Base-by-base conservation (phyloP, 2,113 vertebrate genomes). In the Cepphus grylle region DNA sequence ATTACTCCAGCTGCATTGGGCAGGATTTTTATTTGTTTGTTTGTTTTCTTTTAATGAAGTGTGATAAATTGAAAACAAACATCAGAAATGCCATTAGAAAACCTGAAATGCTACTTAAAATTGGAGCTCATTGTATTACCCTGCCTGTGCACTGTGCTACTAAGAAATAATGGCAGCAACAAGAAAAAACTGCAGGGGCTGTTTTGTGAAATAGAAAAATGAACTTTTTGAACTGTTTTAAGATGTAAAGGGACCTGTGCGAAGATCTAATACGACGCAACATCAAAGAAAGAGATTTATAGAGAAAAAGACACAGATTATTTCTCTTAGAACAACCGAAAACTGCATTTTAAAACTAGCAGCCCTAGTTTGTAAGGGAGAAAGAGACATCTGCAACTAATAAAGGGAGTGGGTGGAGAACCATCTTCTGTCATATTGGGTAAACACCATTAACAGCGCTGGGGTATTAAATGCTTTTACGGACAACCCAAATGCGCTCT, bases 331-430 rank as follows among this genome's bases (percentile, higher is more conserved):
- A 11, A 74, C 42, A 72, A 72, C 27, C 59, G 52, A 73, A 70
- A 90, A 83, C 13, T 11, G 9, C 52, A 19, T 85, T 84, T 42
- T 69, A 58, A 69, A 93, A 70, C 45, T 47, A 80, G 36, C 50
- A 81, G 36, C 19, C 47, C 8, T 5, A 4, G 12, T 52, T 25
- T 52, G 7, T 30, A 70, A 85, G 63, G 40, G 25, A 88, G 62
- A 79, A 78, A 86, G 53, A 86, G 26, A 83, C 86, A 94, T 93
- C 80, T 94, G 88, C 38, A 96, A 59, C 27, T 88, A 88, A 93
- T 90, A 81, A 81, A 94, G 21, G 16, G 12, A 78, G 38, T 58
- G 71, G 84, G 90, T 86, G 88, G 93, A 92, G 81, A 90, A 45
- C 34, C 45, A 58, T 71, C 18, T 74, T 91, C 59, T 77, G 42